Evolutionary conservation across 2,888 invertebrate genomes (phyloP), one percentile per base, ranked within the genome.

Genomic region (Automeris io): DNA sequence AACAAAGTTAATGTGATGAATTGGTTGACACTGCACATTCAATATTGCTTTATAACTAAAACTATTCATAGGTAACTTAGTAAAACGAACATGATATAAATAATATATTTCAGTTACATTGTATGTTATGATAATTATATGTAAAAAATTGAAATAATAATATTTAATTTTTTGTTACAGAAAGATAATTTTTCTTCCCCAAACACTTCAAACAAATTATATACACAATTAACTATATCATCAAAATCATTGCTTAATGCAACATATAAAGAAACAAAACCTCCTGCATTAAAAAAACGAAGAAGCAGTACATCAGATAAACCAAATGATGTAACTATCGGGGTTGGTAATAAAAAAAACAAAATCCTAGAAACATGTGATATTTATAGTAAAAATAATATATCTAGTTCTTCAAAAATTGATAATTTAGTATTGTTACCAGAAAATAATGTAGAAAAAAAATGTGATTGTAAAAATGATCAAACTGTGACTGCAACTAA

Each of bases 251-350:
- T 72, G 18, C 55, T 63, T 41, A 63, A 63, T 52, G 54, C 59
- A 37, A 49, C 57, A 33, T 74, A 78, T n/a, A 85, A 85, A 43
- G 86, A 85, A 39, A 39, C 66, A 19, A 85, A 80, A 54, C 25
- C 76, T 11, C 81, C 83, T 2, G 81, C 75, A 3, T 47, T 78
- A 18, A 87, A 88, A 48, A 86, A 83, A 48, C 67, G 87, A 48
- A 57, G 87, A 38, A 75, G 86, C 45, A 87, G 87, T 43, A 79
- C 86, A 11, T 86, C 87, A 1, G 87, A 87, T 45, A 87, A 85
- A 57, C 82, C 86, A 2, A 77, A 61, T 54, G 86, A 87, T 50
- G 53, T 73, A 1, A 68, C 65, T 24, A 56, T 77, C 40, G 69
- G 63, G 21, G 82, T 83, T 18, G 54, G 58, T 25, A 61, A 69